phyloP scores from a whole-genome alignment of 2,888 invertebrate genomes.

The Thecocarcelia acutangulata region DNA sequence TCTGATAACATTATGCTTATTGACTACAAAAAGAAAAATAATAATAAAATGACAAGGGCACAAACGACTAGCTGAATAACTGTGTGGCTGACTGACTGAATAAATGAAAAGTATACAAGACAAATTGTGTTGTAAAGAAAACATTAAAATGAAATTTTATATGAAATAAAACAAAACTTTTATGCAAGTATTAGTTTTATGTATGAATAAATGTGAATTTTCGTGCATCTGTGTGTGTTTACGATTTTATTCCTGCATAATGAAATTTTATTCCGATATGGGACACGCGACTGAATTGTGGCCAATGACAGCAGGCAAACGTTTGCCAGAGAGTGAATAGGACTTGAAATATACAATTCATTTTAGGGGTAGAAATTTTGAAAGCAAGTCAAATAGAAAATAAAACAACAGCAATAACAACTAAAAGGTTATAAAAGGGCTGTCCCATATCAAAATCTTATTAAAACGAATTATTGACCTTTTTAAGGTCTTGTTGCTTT shows the following conservation, averaged over 20 bases:
- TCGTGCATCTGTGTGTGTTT: background rate
- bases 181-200: background rate
- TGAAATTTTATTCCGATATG: conserved; percentile 68
- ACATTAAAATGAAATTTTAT: conserved; percentile 47
- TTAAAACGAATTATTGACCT: conserved; percentile 66
- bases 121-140: conserved; percentile 62
- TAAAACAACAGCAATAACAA: background rate
- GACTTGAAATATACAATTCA: background rate
- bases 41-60: conserved; percentile 5
- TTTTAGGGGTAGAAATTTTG: conserved; percentile 40
- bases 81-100: background rate
- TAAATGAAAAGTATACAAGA: conserved; percentile 47
- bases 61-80: no score
- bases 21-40: conserved; percentile 8
- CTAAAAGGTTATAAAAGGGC: conserved; percentile 50
- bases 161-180: background rate
- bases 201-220: background rate
- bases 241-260: conserved; percentile 23
- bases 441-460: conserved; percentile 67
- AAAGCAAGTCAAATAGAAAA: conserved; percentile 17
- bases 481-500: conserved; percentile 45
- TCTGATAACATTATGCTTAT: conserved; percentile 51
- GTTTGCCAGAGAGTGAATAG: background rate
- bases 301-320: conserved; percentile 43
- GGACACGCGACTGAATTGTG: conserved; percentile 72